Evolutionary conservation across 2,113 vertebrate species (phyloP), one percentile per base, ranked within the genome.

Genomic region (Gobius niger): DNA sequence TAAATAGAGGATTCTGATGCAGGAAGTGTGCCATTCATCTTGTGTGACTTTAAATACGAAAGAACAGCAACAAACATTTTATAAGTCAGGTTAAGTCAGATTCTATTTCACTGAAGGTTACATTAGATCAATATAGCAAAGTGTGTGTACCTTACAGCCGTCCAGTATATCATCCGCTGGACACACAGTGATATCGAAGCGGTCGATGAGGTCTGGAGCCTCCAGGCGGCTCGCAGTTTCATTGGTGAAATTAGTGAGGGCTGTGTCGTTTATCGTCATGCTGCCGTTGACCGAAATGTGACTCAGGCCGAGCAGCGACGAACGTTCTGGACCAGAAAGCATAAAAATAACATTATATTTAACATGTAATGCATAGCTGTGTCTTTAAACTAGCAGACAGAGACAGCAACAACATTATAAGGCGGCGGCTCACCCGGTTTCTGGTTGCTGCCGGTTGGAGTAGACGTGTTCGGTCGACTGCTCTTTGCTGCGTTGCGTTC

Each of bases 141-240:
- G n/a, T n/a, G 52, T 24, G 41, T 93, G 44, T 90, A 98, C 98
- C 82, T 96, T 94, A 85, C 95, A 99, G 9, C 98, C 97, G 82
- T 99, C 98, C 76, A 99, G 85, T 68, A 99, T 77, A 81, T 98
- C 96, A 66, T 99, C 96, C 65, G 92, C 85, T 13, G 86, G 92
- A 82, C 95, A 94, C 70, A 91, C 78, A 63, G 93, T 95, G 57
- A 94, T 53, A 77, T 99, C 95, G 82, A 99, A 86, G 54, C 86
- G 89, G 51, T 96, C 96, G 46, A 93, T 76, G 7, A 94, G 91
- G 81, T 96, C 95, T 4, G 87, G 73, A 68, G 87, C 67, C 18
- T 96, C 96, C 82, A 95, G 76, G 16, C 92, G 93, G 82, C 91
- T 95, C 72, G 80, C 82, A 75, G 85, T 85, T 62, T 75, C 65